Evolutionary conservation across 2,888 invertebrate genomes (phyloP).

Genomic region (Baronia brevicornis): DNA sequence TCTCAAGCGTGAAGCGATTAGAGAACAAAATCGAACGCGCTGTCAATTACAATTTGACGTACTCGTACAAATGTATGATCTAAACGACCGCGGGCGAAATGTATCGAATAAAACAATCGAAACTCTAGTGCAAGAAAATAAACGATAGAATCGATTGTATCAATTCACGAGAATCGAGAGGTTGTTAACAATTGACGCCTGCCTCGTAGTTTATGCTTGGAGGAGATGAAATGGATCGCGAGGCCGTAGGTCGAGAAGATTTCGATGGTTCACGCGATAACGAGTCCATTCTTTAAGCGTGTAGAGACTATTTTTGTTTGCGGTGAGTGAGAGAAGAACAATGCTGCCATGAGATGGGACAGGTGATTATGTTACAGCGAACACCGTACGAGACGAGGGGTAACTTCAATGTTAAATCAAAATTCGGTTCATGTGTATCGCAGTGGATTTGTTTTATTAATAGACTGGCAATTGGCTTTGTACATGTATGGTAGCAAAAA

Average conservation of each 20-base stretch:
- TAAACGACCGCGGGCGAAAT: conserved; percentile 35
- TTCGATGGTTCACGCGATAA: conserved; percentile 20
- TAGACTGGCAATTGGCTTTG: too few species aligned
- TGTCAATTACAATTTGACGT: conserved; percentile 37
- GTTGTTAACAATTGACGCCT: conserved; percentile 73
- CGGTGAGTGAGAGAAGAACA: conserved; percentile 35
- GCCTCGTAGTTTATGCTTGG: conserved; percentile 63
- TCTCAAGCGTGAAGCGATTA: conserved; percentile 35
- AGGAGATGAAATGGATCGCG: conserved; percentile 68
- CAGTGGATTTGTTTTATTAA: background rate
- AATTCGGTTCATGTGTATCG: conserved; percentile 6
- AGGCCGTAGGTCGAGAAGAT: conserved; percentile 57
- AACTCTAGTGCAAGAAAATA: conserved; percentile 60
- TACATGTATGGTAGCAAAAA: too few species aligned
- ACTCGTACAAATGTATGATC: conserved; percentile 36
- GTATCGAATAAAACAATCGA: conserved; percentile 63
- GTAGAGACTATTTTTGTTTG: conserved; percentile 34
- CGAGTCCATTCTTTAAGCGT: conserved; percentile 13
- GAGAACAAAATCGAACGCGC: conserved; percentile 35
- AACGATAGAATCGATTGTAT: conserved; percentile 65
- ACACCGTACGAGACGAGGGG: conserved; percentile 35
- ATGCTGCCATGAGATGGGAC: conserved; percentile 54
- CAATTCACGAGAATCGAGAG: conserved; percentile 68
- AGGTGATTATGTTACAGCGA: conserved; percentile 49
- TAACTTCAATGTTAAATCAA: conserved; percentile 22